Percentiles rank a stretch among this genome's conserved stretches.
Evolutionary conservation across 2,797 vertebrate species (phyloP).

Genomic region (Coracias cyanogaster): DNA sequence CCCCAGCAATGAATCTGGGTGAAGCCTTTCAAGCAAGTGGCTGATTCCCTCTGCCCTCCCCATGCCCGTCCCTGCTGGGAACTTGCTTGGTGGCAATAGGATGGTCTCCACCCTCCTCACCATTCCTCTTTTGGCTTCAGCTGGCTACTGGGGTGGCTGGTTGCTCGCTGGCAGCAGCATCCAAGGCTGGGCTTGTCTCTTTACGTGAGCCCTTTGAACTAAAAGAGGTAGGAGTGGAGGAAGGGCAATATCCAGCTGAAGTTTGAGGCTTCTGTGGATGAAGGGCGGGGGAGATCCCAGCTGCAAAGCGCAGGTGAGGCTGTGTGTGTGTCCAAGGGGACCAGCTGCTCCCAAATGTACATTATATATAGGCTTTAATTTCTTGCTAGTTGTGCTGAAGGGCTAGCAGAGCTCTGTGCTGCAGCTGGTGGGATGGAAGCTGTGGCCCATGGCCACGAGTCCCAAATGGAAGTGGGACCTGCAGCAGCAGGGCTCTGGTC

Average conservation of each 20-base stretch:
- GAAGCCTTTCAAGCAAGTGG: neutral
- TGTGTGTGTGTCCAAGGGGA: neutral
- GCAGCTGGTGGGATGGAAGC: neutral
- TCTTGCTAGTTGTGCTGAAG: neutral
- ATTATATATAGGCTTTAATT: rapidly evolving
- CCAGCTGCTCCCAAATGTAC: neutral
- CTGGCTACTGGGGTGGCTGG: neutral
- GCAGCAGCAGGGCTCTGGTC: neutral
- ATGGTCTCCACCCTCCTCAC: rapidly evolving
- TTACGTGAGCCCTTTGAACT: rapidly evolving
- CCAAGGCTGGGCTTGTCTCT: neutral
- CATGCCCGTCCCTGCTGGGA: rapidly evolving
- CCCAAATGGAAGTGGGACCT: neutral
- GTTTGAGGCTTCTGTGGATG: neutral
- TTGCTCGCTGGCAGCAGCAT: rapidly evolving
- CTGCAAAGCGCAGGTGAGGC: rapidly evolving
- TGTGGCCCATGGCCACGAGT: neutral
- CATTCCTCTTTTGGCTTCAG: neutral
- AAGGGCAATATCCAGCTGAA: neutral
- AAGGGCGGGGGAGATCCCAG: neutral
- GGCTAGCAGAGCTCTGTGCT: neutral
- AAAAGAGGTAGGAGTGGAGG: neutral
- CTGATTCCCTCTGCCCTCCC: neutral
- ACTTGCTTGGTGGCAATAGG: neutral
- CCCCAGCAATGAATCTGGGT: neutral